A percentile compares a stretch with the other conserved stretches of the same genome.
These are phyloP conservation scores for Solenopsis invicta DNA, from an alignment of 1,140 invertebrate genomes.

Conservation along the genomic window DNA sequence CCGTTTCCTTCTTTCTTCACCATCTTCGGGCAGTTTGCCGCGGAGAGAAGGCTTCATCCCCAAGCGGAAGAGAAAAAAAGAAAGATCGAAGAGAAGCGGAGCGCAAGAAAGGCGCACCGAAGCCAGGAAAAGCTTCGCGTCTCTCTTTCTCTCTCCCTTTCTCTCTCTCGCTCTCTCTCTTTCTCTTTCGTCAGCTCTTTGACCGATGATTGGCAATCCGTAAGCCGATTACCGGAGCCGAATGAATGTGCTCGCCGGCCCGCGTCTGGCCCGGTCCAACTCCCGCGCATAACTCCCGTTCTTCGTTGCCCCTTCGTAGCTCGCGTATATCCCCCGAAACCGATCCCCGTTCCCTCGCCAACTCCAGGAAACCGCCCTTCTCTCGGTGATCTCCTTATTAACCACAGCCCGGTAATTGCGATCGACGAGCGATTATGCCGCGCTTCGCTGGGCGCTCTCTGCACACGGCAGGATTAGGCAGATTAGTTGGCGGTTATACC, in stretches of 20 bases:
- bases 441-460: constrained; percentile 74
- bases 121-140: constrained; percentile 65
- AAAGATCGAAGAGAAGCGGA: constrained; percentile 45
- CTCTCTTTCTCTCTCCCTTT: not conserved
- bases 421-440: constrained; percentile 77
- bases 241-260: constrained; percentile 76
- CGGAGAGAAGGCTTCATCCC: constrained; percentile 34
- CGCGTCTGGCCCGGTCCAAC: constrained; percentile 73
- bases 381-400: constrained; percentile 79
- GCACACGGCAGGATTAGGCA: constrained; percentile 75
- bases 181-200: constrained; percentile 70
- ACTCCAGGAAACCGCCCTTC: constrained; percentile 70
- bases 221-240: constrained; percentile 79
- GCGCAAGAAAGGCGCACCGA: constrained; percentile 42
- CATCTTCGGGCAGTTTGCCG: constrained; percentile 47
- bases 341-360: constrained; percentile 35
- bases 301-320: constrained; percentile 22
- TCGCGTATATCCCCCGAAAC: constrained; percentile 47
- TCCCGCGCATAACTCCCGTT: constrained; percentile 60
- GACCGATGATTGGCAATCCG: constrained; percentile 81
- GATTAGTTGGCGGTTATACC: constrained; percentile 79
- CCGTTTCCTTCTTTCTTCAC: constrained; percentile 13
- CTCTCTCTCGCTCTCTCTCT: constrained; percentile 34
- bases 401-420: constrained; percentile 78
- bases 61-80: constrained; percentile 60